phyloP scores from a whole-genome alignment of 2,888 invertebrate genomes.

The Punctoribates punctum region DNA sequence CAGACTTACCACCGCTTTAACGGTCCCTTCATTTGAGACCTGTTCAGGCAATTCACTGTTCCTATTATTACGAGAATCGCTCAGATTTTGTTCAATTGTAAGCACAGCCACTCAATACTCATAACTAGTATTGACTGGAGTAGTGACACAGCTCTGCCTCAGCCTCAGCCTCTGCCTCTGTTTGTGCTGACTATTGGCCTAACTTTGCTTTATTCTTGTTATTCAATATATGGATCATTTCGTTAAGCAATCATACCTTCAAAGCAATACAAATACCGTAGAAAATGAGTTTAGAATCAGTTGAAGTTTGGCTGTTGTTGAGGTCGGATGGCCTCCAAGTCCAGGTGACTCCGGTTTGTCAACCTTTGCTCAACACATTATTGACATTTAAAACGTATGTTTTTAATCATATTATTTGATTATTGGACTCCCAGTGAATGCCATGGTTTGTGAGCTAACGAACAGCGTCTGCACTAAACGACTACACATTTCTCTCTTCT shows the following conservation, averaged over 20 bases:
- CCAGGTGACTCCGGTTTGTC: slow-evolving; percentile 30
- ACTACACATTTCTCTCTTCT: background rate
- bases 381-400: slow-evolving; percentile 15
- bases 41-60: slow-evolving; percentile 11
- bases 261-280: slow-evolving; percentile 1
- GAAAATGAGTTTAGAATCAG: slow-evolving; percentile 20
- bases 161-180: background rate
- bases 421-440: too few relatives aligned
- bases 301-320: slow-evolving; percentile 1
- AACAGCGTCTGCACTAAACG: background rate
- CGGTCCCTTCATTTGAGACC: slow-evolving; percentile 34
- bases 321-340: background rate
- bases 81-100: background rate
- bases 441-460: background rate
- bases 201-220: slow-evolving; percentile 16
- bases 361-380: slow-evolving; percentile 21
- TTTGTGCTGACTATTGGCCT: background rate
- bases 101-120: background rate
- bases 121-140: too few relatives aligned
- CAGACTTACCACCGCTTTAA: slow-evolving; percentile 19
- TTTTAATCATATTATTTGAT: background rate
- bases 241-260: slow-evolving; percentile 23
- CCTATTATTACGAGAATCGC: background rate
- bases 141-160: background rate
- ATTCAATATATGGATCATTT: slow-evolving; percentile 23